Evolutionary conservation across 2,888 invertebrate species (phyloP).

Genomic region (Timema cristinae): DNA sequence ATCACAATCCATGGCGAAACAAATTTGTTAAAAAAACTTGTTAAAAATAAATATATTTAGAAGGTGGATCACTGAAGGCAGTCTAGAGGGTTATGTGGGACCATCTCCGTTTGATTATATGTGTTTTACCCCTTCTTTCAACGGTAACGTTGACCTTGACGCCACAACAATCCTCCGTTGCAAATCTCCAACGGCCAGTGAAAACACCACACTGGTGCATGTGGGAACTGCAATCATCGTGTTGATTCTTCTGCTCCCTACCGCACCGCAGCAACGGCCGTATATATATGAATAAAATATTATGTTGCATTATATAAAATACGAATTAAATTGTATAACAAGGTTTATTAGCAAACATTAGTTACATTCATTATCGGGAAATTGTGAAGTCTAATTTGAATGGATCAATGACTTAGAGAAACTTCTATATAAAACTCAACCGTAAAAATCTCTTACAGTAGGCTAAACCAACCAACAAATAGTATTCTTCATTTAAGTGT

Average conservation of each 20-base stretch:
- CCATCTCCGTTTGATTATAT: not conserved
- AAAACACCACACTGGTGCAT: slow-evolving; percentile 2
- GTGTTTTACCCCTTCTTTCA: not conserved
- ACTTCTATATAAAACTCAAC: too few species aligned
- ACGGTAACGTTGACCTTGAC: slow-evolving; percentile 6
- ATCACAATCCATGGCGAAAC: not conserved
- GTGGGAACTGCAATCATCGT: slow-evolving; percentile 7
- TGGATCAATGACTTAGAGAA: too few species aligned
- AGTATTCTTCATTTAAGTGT: too few species aligned
- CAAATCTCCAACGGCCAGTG: slow-evolving; percentile 5
- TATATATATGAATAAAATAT: too few species aligned
- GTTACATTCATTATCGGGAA: too few species aligned
- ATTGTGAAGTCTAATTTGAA: too few species aligned
- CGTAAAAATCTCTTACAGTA: too few species aligned
- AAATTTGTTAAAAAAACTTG: not conserved
- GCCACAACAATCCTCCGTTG: slow-evolving; percentile 1
- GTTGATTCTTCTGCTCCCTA: slow-evolving; percentile 3
- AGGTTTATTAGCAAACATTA: too few species aligned
- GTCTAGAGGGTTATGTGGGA: not conserved
- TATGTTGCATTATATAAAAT: too few species aligned
- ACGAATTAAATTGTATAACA: too few species aligned
- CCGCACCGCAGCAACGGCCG: not conserved
- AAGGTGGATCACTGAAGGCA: not conserved
- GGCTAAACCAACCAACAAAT: too few species aligned
- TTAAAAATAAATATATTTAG: too few species aligned